Percentiles rank a stretch among this genome's conserved stretches.
Conservation (phyloP, 1,140 invertebrate genomes). For the Cephus cinctus region DNA sequence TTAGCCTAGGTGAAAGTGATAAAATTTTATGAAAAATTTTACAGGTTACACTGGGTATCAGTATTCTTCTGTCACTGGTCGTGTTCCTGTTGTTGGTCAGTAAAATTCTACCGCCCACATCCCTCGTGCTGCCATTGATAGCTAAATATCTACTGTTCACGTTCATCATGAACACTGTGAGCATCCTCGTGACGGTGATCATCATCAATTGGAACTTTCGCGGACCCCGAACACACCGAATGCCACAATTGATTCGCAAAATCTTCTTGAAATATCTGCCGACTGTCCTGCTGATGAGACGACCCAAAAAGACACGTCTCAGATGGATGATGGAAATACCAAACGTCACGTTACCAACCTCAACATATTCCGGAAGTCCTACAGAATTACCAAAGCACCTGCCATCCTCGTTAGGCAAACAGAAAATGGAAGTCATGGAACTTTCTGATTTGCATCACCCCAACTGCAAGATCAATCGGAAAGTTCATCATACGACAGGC, state of each 20-base stretch:
- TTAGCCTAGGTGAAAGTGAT: too few relatives aligned
- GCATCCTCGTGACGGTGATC: constrained; percentile 97
- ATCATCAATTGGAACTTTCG: constrained; percentile 99
- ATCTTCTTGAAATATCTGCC: constrained; percentile 94
- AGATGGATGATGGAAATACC: constrained; percentile 98
- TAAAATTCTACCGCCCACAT: constrained; percentile 98
- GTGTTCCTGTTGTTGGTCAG: constrained; percentile 98
- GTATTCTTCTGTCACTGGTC: constrained; percentile 97
- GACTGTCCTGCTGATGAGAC: constrained; percentile 82
- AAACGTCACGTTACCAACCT: constrained; percentile 80
- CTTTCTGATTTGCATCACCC: constrained; percentile 92
- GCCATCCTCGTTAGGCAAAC: constrained; percentile 61
- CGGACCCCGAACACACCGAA: constrained; percentile 85
- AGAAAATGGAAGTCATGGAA: constrained; percentile 90
- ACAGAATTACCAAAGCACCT: constrained; percentile 76
- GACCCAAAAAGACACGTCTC: constrained; percentile 87
- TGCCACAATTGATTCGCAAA: constrained; percentile 92
- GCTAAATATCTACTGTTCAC: constrained; percentile 99
- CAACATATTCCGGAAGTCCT: constrained; percentile 71
- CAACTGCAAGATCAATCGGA: constrained; percentile 92
- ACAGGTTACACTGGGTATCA: constrained; percentile 97
- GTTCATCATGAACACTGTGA: constrained; percentile 99
- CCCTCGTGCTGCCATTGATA: constrained; percentile 92
- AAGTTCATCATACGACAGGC: constrained; percentile 61
- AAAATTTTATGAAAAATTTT: too few relatives aligned